Evolutionary conservation across 2,888 invertebrate species (phyloP), one percentile per base, ranked within the genome.

Genomic region (Chydorus sphaericus): DNA sequence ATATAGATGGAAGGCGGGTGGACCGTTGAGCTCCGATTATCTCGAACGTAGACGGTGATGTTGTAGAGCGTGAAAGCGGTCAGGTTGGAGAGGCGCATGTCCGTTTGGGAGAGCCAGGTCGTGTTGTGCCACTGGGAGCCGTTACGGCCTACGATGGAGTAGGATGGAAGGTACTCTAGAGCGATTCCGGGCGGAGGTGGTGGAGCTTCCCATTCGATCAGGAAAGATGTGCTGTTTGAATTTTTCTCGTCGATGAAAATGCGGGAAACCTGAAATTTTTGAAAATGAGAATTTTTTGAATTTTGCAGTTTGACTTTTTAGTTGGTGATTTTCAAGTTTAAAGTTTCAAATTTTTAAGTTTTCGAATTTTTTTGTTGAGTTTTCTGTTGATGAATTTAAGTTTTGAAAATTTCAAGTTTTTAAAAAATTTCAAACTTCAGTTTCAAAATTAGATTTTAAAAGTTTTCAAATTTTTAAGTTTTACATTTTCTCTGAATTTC

Each of bases 11-110:
- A 77, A 0, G 86, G 83, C 1, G 82, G 76, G 59, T 79, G 82
- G 2, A 65, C 67, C 20, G 67, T 71, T 37, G 75, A 75, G 0
- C 75, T 76, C 61, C 77, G 76, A 14, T 16, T 6, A 60, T 75
- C 72, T 55, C 77, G 72, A 0, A 85, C 82, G 67, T 81, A 86
- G 53, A 88, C 81, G 0, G 86, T 87, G 58, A 87, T 75, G 62
- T 85, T 85, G 66, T 89, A 89, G n/a, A 74, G 72, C 0, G 85
- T 85, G 63, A 72, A 83, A 0, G 88, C 80, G 59, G 77, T 72
- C 49, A 89, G 70, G 54, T 76, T 68, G 0, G 71, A 74, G 63
- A 88, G 86, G 44, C 75, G 76, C 66, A 71, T 76, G 56, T 71
- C 74, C 28, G 74, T 76, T 4, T 77, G 75, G 28, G 76, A 73